Evolutionary conservation across 2,113 vertebrate genomes (phyloP), one percentile per base, ranked within the genome.

Genomic region (Poicephalus gulielmi): DNA sequence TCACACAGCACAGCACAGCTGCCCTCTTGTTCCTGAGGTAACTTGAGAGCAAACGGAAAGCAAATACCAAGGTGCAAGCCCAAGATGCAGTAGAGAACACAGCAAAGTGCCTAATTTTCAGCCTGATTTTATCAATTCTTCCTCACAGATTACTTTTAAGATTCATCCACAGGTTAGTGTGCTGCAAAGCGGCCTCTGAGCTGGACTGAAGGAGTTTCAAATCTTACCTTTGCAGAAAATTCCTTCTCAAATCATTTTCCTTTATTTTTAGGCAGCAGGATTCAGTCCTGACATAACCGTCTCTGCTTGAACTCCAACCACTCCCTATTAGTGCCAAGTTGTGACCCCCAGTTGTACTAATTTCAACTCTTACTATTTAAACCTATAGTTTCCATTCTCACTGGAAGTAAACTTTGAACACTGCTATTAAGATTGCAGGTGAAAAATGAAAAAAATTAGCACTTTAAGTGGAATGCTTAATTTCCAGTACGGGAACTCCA

Each of bases 401-500:
- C 33, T 86, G 33, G 73, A 83, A 94, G 50, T 11, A 92, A 83
- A 86, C 44, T 84, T 82, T 44, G 37, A 92, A 86, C 88, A 74
- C 24, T 49, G 25, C 12, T 62, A 74, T 75, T 86, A 91, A 67
- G 15, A 87, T 69, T 52, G 66, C 62, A 92, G 60, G 81, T 78
- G 74, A 74, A 71, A 94, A 83, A 62, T 28, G 17, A 43, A 75
- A 69, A 82, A 67, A 62, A 62, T 9, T 2, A 31, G 1, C 64
- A 73, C 64, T 91, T 84, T 89, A 89, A 96, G 83, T 91, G 74
- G 75, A 90, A 92, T 67, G 70, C 73, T 43, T 86, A n/a, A 86
- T 96, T 91, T 96, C 81, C 60, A 94, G 62, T 64, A 13, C 79
- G 74, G 81, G 62, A 96, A 95, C 87, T 96, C 66, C 52, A 91